These are phyloP conservation scores for Ptilorrhoa leucosticta DNA, from an alignment of 2,113 vertebrate species.

Conservation along the genomic window DNA sequence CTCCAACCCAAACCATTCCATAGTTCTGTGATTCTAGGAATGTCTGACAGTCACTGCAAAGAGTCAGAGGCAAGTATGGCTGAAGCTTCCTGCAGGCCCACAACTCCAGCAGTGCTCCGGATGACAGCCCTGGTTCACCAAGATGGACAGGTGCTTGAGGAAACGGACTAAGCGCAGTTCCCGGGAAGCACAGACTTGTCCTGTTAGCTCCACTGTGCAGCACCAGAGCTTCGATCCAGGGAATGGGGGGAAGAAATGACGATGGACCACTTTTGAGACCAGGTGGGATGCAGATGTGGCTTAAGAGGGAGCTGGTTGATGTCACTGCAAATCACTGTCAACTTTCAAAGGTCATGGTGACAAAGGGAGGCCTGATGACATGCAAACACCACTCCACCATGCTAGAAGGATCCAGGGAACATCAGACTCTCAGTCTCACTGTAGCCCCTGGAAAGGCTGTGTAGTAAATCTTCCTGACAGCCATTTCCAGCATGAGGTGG, in stretches of 20 bases:
- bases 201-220: not conserved
- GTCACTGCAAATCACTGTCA: not conserved
- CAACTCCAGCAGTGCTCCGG: not conserved
- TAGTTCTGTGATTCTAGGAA: not conserved
- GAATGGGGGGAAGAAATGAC: not conserved
- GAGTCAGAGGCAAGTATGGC: not conserved
- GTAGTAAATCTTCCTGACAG: not conserved
- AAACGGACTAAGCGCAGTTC: fast-evolving
- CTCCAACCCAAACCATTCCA: not conserved
- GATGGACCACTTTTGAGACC: not conserved
- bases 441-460: not conserved
- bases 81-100: not conserved
- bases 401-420: not conserved
- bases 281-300: fast-evolving
- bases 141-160: fast-evolving
- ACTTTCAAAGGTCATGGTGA: not conserved
- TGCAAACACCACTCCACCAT: not conserved
- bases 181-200: not conserved
- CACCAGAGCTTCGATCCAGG: not conserved
- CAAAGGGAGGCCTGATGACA: not conserved
- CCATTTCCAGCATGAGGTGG: not conserved
- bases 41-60: not conserved
- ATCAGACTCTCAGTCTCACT: fast-evolving
- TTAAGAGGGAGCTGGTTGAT: not conserved
- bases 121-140: not conserved